Evolutionary conservation across 2,888 invertebrate genomes (phyloP).

Genomic region (Campoletis raptor): DNA sequence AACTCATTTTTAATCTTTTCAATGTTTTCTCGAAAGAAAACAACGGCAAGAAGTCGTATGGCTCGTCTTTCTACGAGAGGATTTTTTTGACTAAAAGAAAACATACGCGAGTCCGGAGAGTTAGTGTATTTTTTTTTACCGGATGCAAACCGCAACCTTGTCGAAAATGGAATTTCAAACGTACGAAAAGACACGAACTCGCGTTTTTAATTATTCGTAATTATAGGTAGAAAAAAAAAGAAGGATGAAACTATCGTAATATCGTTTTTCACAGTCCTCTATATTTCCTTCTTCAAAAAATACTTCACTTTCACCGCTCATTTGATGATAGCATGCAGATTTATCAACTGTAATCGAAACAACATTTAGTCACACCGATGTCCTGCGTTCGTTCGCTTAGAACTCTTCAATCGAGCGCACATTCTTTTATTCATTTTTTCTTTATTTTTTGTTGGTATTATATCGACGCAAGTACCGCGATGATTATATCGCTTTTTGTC

Average conservation of each 20-base stretch:
- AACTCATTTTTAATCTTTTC: conserved; percentile 78
- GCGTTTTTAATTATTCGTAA: conserved; percentile 50
- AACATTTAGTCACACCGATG: conserved; percentile 4
- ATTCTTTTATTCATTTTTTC: background rate
- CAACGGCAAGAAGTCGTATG: conserved; percentile 37
- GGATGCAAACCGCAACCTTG: background rate
- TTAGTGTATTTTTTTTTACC: conserved; percentile 42
- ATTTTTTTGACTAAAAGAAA: conserved; percentile 7
- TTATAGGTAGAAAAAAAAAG: conserved; percentile 66
- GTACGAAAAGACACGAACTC: conserved; percentile 51
- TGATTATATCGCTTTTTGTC: conserved; percentile 60
- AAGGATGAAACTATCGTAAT: conserved; percentile 39
- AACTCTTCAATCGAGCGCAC: background rate
- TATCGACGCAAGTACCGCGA: conserved; percentile 42
- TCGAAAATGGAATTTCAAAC: conserved; percentile 58
- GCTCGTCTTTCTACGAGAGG: conserved; percentile 37
- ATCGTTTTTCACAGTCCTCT: background rate
- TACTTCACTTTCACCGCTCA: background rate
- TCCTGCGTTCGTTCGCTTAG: conserved; percentile 15
- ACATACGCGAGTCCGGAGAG: conserved; percentile 30
- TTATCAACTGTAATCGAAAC: conserved; percentile 1
- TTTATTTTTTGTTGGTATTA: conserved; percentile 10
- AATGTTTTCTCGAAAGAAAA: conserved; percentile 63
- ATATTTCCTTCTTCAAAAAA: background rate
- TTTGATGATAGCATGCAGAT: background rate